Conservation (phyloP, 2,797 vertebrate genomes). For the Neosilurus hyrtlii region DNA sequence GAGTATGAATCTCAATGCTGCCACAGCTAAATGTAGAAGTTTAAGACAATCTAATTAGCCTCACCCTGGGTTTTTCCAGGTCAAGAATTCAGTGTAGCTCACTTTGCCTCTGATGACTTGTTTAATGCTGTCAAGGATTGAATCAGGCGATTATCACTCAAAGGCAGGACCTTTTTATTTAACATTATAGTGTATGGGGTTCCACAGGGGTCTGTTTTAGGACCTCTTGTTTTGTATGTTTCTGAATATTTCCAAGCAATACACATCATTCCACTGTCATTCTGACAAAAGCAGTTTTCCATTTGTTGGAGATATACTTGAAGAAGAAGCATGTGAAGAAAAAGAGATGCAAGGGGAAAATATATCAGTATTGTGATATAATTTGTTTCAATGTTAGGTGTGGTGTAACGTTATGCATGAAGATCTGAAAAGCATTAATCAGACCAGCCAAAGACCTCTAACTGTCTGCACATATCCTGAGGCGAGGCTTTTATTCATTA, state of each 20-base stretch:
- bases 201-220: background rate
- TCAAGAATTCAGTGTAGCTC: background rate
- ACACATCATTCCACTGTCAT: background rate
- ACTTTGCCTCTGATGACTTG: background rate
- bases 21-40: background rate
- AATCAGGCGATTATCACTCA: conserved; percentile 1
- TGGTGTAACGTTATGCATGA: conserved; percentile 66
- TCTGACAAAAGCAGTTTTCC: background rate
- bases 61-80: background rate
- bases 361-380: background rate
- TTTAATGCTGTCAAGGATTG: conserved; percentile 4
- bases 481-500: conserved; percentile 54
- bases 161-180: background rate
- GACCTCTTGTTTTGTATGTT: background rate
- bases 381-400: conserved; percentile 55
- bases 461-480: conserved; percentile 71
- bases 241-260: background rate
- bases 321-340: too few species aligned
- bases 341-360: too few species aligned
- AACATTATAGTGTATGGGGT: background rate
- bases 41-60: conserved; percentile 9
- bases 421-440: conserved; percentile 41
- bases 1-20: background rate
- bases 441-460: conserved; percentile 48
- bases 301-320: too few species aligned